phyloP scores from a whole-genome alignment of 2,888 invertebrate genomes.

The Philhelius pedissequus region DNA sequence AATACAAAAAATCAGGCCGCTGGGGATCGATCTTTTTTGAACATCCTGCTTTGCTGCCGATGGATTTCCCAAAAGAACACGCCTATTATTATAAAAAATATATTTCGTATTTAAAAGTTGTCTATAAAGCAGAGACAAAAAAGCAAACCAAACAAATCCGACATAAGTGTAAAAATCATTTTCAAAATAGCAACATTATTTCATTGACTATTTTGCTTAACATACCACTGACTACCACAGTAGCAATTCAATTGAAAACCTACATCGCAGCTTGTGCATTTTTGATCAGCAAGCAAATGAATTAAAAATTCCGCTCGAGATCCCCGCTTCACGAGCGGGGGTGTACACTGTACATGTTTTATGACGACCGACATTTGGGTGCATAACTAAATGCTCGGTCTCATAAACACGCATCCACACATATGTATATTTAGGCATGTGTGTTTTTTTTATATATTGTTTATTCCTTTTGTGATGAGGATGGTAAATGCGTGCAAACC shows the following conservation, averaged over 20 bases:
- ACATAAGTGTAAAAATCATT: background rate
- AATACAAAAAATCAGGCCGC: too few relatives aligned
- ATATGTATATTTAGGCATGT: background rate
- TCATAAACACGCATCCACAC: background rate
- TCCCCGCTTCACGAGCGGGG: background rate
- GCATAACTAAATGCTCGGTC: background rate
- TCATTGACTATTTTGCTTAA: background rate
- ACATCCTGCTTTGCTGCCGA: too few relatives aligned
- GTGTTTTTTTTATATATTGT: background rate
- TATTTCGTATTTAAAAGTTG: too few relatives aligned
- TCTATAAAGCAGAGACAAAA: too few relatives aligned
- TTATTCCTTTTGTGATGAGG: background rate
- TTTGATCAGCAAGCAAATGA: constrained; percentile 45
- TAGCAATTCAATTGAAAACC: constrained; percentile 45
- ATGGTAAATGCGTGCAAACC: background rate
- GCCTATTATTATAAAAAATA: too few relatives aligned
- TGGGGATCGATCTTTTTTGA: too few relatives aligned
- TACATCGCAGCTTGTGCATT: constrained; percentile 45
- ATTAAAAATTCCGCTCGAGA: constrained; percentile 50
- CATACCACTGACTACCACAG: background rate
- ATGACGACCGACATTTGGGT: constrained; percentile 25
- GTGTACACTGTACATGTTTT: background rate
- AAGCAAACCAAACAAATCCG: too few relatives aligned
- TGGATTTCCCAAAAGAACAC: too few relatives aligned
- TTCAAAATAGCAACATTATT: background rate